Evolutionary conservation across 2,113 vertebrate species (phyloP).

Genomic region (Saguinus midas): DNA sequence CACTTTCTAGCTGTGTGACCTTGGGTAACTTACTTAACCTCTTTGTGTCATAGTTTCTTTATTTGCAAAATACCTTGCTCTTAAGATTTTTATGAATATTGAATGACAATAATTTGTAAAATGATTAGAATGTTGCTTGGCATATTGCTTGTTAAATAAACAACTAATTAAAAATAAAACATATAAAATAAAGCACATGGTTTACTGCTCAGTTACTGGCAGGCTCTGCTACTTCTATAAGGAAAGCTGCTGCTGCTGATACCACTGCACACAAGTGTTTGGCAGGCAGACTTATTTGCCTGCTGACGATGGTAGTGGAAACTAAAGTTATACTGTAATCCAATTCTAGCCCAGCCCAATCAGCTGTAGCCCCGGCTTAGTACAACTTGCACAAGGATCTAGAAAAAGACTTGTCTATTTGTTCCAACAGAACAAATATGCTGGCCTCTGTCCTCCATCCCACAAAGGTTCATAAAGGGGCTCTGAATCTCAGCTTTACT

Average conservation of each 20-base stretch:
- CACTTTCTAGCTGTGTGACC: background rate
- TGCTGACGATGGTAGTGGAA: background rate
- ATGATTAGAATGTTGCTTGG: background rate
- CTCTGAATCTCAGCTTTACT: background rate
- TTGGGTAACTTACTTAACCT: background rate
- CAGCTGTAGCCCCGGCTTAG: background rate
- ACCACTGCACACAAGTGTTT: background rate
- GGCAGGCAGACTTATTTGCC: background rate
- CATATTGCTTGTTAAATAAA: background rate
- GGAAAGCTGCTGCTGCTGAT: background rate
- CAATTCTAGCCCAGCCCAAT: background rate
- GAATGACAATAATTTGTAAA: background rate
- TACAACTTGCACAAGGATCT: background rate
- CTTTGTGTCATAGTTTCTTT: background rate
- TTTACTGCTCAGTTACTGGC: background rate
- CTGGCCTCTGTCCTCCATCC: background rate
- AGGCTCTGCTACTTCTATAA: background rate
- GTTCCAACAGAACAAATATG: background rate
- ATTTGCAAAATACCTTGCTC: background rate
- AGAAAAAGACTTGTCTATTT: background rate
- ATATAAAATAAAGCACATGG: background rate
- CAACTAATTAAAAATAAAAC: background rate
- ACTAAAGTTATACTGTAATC: background rate
- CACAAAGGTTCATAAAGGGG: background rate
- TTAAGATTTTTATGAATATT: background rate